Evolutionary conservation across 2,113 vertebrate species (phyloP), one percentile per base, ranked within the genome.

Genomic region (Corythoichthys intestinalis): DNA sequence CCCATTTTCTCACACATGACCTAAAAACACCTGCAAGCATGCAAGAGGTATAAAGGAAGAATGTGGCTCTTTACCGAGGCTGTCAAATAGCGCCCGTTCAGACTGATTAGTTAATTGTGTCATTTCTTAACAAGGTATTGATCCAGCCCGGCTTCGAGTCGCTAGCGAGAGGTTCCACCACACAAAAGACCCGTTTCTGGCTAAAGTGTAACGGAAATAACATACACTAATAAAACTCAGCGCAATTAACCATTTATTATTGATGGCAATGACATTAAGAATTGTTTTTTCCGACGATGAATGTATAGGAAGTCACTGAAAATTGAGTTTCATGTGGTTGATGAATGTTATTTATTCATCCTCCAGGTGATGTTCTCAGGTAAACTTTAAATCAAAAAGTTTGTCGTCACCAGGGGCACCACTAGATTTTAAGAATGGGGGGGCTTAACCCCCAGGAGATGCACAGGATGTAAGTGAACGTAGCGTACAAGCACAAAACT

Each of bases 331-430:
- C 71, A 65, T 64, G 67, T 74, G 61, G 46, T 17, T 10, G 80
- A 89, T 84, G 78, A 81, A 86, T 78, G 80, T 48, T 63, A 71
- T 80, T 78, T 79, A 71, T 67, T 59, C 73, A 85, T 75, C 37
- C 66, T 58, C 68, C 52, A 0, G 9, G 67, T 67, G 60, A 66
- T 10, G 35, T 62, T 65, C 54, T 28, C 65, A 50, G 20, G 12
- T 58, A 39, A 53, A 41, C 14, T 66, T 48, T 68, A 17, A 57
- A 72, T 57, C 58, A 46, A 66, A 9, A 17, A 54, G 69, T 81
- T 75, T 73, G 34, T 39, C 20, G 6, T 12, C 64, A 50, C 35
- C 47, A 28, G 20, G 20, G 20, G 20, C 20, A 28, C 20, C 20
- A 28, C 20, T 28, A 28, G 20, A 28, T 28, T 28, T 28, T 28